Base-by-base conservation (phyloP, 2,888 invertebrate species). In the Drosophila dives region DNA sequence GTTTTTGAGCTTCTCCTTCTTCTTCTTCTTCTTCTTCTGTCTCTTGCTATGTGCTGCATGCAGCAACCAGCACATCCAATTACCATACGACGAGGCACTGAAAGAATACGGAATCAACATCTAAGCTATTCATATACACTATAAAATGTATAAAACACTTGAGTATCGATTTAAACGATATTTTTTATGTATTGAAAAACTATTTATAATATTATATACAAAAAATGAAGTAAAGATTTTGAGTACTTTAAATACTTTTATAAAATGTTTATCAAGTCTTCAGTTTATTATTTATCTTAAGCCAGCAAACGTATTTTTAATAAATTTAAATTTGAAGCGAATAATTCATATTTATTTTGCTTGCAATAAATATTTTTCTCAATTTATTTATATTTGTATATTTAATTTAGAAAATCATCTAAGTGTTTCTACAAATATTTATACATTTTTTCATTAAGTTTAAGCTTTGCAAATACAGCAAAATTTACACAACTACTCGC, bases 11-110 rank as follows among this genome's bases (percentile, higher is more conserved):
- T 23, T 40, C 26, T 42, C 62, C 11, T 26, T 29, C 54, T 48
- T 58, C 26, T 42, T 64, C 11, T 26, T 29, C 54, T 48, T 58
- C 38, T 50, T 38, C 38, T 32, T 33, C 53, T 54, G 34, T 33
- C 51, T 58, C 54, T 58, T 42, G 55, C 45, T 56, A 40, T 75
- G 42, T 42, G 56, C 29, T 48, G 45, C 60, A 64, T 62, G 40
- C 32, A 10, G 42, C 32, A 56, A 32, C 32, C 42, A 32, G 56
- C 56, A 55, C 69, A 68, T 80, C 71, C 74, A 80, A 74, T 80
- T 80, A 80, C 79, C 79, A 68, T 71, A 74, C 67, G 59, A 59
- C 53, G 42, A 36, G 36, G 63, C 23, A 67, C 66, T 56, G 15
- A 56, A 33, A 7, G 66, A 62, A 64, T 71, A 50, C 20, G 11